Conservation (phyloP, 1,140 invertebrate species). For the Drosophila bocqueti region DNA sequence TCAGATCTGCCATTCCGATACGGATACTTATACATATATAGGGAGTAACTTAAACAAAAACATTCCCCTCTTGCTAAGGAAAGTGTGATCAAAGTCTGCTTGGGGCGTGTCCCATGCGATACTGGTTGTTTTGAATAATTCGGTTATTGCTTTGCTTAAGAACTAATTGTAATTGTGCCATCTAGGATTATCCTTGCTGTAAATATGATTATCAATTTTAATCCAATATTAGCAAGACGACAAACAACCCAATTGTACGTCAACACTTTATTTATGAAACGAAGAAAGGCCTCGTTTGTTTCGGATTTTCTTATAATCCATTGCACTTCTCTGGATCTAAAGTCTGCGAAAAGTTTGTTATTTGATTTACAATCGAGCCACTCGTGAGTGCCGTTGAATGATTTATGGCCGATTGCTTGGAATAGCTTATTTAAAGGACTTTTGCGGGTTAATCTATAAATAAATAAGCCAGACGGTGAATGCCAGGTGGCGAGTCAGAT, state of each 20-base stretch:
- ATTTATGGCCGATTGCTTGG: slow-evolving; percentile 28
- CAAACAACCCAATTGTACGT: not conserved
- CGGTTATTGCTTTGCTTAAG: not conserved
- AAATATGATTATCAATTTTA: not conserved
- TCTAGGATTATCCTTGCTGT: not conserved
- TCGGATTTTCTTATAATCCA: slow-evolving; percentile 8
- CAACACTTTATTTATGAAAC: not conserved
- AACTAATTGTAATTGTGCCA: no score
- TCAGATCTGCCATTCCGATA: slow-evolving; percentile 25
- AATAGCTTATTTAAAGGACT: slow-evolving; percentile 39
- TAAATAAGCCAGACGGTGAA: not conserved
- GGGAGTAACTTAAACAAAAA: slow-evolving; percentile 16
- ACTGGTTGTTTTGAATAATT: not conserved
- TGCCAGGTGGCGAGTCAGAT: slow-evolving; percentile 16
- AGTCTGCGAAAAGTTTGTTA: slow-evolving; percentile 17
- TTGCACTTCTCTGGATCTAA: slow-evolving; percentile 25
- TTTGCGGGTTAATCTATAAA: slow-evolving; percentile 10
- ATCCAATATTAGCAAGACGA: not conserved
- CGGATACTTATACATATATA: slow-evolving; percentile 16
- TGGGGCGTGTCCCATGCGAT: not conserved
- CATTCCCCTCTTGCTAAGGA: not conserved
- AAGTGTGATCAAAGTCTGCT: slow-evolving; percentile 13
- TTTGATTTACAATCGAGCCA: slow-evolving; percentile 47
- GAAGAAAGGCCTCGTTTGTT: not conserved
- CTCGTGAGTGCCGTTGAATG: slow-evolving; percentile 29